Evolutionary conservation across 1,140 invertebrate species (phyloP), one percentile per base, ranked within the genome.

Genomic region (Scaptomyza hsui): DNA sequence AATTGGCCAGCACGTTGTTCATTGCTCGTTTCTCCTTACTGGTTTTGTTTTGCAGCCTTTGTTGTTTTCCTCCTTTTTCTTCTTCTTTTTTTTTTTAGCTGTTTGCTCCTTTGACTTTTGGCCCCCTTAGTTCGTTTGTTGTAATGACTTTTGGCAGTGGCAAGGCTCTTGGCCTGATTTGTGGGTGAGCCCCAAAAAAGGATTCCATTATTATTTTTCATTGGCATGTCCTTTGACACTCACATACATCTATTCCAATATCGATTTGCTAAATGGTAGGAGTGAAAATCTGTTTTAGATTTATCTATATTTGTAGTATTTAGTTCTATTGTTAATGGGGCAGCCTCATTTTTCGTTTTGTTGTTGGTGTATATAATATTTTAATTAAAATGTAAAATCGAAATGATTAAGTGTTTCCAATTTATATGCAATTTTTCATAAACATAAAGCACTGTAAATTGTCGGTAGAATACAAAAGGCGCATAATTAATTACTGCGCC

Each of bases 361-460:
- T n/a, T n/a, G n/a, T n/a, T n/a, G 24, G 24, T 76, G 83, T 82
- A 78, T 75, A 86, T 78, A 88, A 86, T 88, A 86, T 88, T 88
- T 88, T 88, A 88, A 88, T 88, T 88, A 88, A 88, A 88, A 88
- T 88, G 82, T 88, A 88, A 88, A 29, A 82, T 78, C 78, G 75
- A 60, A 88, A 88, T 88, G 82, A 88, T 88, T 89, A 88, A 88
- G 82, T 88, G 78, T 69, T 75, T 78, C 75, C 82, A 88, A 88
- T 88, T 88, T 88, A 88, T 88, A 78, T 78, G 74, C 77, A 72
- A 88, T 88, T 78, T 88, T 89, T 88, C 82, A 88, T 85, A 85
- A 78, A 48, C 75, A 83, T 78, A 86, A 88, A 88, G 75, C 82
- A 86, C 78, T 88, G 82, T 72, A 86, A 88, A 88, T 86, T 78